Percentiles rank a stretch among this genome's conserved stretches.
phyloP scores from a whole-genome alignment of 1,140 invertebrate species.

The Drosophila ironensis region DNA sequence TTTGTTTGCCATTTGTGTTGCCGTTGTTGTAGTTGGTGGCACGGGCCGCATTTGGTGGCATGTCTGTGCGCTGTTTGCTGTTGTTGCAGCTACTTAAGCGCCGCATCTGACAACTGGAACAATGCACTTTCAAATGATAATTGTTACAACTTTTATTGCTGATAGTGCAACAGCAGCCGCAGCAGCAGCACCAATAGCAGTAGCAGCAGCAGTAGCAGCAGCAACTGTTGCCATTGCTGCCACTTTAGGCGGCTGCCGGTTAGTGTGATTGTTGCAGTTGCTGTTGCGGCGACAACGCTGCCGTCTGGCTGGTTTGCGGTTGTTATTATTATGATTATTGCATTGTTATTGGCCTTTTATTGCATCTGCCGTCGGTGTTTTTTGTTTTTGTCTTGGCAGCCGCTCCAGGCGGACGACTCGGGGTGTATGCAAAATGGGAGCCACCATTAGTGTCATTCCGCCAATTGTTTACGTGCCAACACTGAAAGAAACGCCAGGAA shows the following conservation, averaged over 20 bases:
- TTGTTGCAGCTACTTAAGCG: conserved; percentile 50
- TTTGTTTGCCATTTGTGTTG: conserved; percentile 15
- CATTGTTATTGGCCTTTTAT: conserved; percentile 78
- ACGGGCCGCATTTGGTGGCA: conserved; percentile 23
- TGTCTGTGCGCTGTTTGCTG: conserved; percentile 8
- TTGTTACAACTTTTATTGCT: conserved; percentile 79
- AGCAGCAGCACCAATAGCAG: conserved; percentile 52
- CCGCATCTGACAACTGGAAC: conserved; percentile 66
- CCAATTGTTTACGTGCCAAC: conserved; percentile 48
- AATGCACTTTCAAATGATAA: conserved; percentile 80
- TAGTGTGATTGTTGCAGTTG: conserved; percentile 4
- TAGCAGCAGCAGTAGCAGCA: conserved; percentile 5
- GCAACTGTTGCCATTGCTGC: conserved; percentile 14
- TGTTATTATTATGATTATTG: conserved; percentile 78
- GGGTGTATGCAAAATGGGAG: conserved; percentile 39
- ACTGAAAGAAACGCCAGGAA: conserved; percentile 16
- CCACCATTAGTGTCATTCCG: conserved; percentile 30
- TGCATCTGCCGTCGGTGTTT: conserved; percentile 63
- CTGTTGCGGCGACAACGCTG: conserved; percentile 52
- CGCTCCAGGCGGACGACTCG: conserved; percentile 23
- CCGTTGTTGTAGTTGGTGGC: conserved; percentile 16
- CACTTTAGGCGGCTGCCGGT: too few relatives aligned
- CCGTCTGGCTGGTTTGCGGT: conserved; percentile 59
- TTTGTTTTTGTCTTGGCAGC: conserved; percentile 39
- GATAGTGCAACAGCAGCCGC: conserved; percentile 46